These are phyloP conservation scores for Axinella damicornis DNA, from an alignment of 37 sponge, comb jelly and placozoan species.

Conservation along the genomic window DNA sequence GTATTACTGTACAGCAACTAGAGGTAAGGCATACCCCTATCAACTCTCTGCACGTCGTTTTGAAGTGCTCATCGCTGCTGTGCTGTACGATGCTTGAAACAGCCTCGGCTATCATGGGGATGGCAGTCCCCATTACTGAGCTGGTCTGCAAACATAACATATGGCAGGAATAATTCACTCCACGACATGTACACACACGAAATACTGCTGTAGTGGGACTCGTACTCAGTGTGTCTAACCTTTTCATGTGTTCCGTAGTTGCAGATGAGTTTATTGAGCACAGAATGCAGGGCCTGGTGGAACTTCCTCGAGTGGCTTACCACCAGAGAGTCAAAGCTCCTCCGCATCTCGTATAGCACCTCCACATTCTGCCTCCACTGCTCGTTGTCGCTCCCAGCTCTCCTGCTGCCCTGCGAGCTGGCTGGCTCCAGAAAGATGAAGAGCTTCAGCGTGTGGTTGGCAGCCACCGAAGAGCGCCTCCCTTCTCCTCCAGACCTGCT, in stretches of 20 bases:
- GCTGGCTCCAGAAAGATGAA: slow-evolving; percentile 44
- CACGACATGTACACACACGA: not conserved
- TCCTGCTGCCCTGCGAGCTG: not conserved
- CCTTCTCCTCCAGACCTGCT: not conserved
- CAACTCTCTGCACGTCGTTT: not conserved
- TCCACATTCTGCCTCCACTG: slow-evolving; percentile 31
- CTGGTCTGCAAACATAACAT: slow-evolving; percentile 11
- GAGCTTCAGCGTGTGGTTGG: slow-evolving; percentile 11
- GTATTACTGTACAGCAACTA: too few relatives aligned
- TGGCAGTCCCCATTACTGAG: not conserved
- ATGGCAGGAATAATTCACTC: too few relatives aligned
- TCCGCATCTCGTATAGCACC: not conserved
- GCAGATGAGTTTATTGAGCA: slow-evolving; percentile 60
- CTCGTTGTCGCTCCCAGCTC: not conserved
- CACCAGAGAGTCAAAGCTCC: not conserved
- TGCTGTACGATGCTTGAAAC: slow-evolving; percentile 51
- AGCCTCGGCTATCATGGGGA: slow-evolving; percentile 47
- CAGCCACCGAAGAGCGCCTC: not conserved
- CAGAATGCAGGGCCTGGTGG: slow-evolving; percentile 45
- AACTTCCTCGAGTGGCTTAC: slow-evolving; percentile 15
- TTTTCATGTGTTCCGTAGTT: slow-evolving; percentile 47
- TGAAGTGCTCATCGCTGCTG: slow-evolving; percentile 37
- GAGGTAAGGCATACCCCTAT: slow-evolving; percentile 4
- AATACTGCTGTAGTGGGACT: too few relatives aligned
- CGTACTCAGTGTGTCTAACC: too few relatives aligned